Conservation (phyloP, 1,140 invertebrate species). For the Wiebesia pumilae region DNA sequence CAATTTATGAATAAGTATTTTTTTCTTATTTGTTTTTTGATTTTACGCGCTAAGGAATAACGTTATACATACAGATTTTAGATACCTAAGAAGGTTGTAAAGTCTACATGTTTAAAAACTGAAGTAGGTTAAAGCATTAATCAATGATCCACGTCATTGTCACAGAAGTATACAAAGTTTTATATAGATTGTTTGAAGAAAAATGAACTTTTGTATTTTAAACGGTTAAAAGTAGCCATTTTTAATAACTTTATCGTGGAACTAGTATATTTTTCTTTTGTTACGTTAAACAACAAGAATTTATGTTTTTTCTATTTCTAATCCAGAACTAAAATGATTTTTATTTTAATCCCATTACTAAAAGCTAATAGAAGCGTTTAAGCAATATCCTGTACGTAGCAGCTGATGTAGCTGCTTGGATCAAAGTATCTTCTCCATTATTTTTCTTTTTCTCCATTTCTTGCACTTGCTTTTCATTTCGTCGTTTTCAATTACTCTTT, state of each 20-base stretch:
- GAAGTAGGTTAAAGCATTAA: background rate
- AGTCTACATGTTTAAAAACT: background rate
- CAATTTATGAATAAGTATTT: background rate
- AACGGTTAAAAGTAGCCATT: background rate
- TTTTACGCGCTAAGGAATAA: background rate
- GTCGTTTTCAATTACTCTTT: background rate
- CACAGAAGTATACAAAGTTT: background rate
- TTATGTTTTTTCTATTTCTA: no score
- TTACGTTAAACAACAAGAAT: no score
- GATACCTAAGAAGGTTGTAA: background rate
- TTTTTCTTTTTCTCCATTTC: background rate
- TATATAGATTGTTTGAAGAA: background rate
- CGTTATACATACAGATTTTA: background rate
- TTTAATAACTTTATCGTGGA: background rate
- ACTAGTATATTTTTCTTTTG: no score
- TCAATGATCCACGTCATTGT: background rate
- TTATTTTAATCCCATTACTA: background rate
- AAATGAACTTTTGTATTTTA: background rate
- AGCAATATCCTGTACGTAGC: background rate
- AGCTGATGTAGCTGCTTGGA: background rate
- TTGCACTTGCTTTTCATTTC: background rate
- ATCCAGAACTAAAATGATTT: background rate
- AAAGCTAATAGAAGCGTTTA: background rate
- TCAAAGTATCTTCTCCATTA: background rate
- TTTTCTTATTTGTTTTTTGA: background rate